Evolutionary conservation across 1,140 invertebrate genomes (phyloP), one percentile per base, ranked within the genome.

Genomic region (Bombus pascuorum): DNA sequence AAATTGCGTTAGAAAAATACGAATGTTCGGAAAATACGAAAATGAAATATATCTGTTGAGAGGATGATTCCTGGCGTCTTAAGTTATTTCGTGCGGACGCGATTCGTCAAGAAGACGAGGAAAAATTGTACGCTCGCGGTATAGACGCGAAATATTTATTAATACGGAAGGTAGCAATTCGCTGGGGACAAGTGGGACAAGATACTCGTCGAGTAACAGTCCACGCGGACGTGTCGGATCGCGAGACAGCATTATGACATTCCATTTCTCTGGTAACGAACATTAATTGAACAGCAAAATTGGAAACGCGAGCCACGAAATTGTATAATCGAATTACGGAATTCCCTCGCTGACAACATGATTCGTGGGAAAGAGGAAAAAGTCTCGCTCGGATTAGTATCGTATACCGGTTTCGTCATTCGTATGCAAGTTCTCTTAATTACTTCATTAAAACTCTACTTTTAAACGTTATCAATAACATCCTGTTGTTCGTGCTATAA

Each of bases 251-350:
- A 72, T 71, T 72, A 72, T 81, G 79, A 59, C 79, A 72, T 81
- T 72, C 47, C 28, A 81, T 81, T 81, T 42, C 66, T 71, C 66
- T 13, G 79, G 18, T 72, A 81, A 81, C 79, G 66, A 81, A 71
- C 68, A 32, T 81, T 81, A 72, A 81, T 72, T 81, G 70, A 72
- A 81, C 65, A n/a, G 3, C 8, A 42, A 42, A 34, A 28, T 47
- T 22, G 8, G 39, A 44, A 44, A 34, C 44, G 25, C 22, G 76
- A 78, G 37, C 42, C 42, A 25, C 62, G 42, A 44, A 44, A 37
- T 22, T 47, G 8, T 71, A n/a, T 32, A 65, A 42, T 4, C 68
- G 68, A 39, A 71, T 71, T 32, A 70, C 34, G 32, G 2, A 34
- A 37, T 25, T 37, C n/a, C 34, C 22, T 28, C 1, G 5, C 3